Base-by-base conservation (phyloP, 2,888 invertebrate species). In the Eubasilissa splendida region DNA sequence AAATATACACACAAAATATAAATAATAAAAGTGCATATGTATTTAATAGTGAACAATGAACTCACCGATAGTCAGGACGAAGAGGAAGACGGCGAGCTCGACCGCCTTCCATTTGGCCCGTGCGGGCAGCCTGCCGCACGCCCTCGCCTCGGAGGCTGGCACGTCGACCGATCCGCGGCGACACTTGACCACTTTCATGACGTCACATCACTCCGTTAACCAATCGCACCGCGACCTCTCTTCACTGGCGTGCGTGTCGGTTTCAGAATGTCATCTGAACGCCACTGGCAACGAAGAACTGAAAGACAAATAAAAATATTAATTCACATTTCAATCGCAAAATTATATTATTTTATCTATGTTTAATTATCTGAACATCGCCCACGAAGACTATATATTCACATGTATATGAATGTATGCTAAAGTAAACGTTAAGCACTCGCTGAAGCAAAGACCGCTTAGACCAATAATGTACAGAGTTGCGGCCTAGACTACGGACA, bases 121-220 rank as follows among this genome's bases (percentile, higher is more conserved):
- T 12, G 63, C 42, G 42, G 31, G 31, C 63, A 63, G 63, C 33
- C 63, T 10, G 63, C 33, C n/a, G 31, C 63, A 12, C 63, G 33
- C 42, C 4, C 42, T 42, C 42, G 42, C 42, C 42, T 7, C 42
- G 42, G 42, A 4, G 42, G 42, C 63, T 63, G n/a, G 63, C 12
- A 31, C 33, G n/a, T 31, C 42, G 63, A 33, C 42, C 33, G 12
- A 63, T 12, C 33, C 33, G 42, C 63, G 42, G 33, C 63, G 31
- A 54, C 79, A 73, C 79, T 79, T 60, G 63, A 54, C 73, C 79
- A 74, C 79, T 74, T 71, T 79, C 79, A 79, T 79, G 53, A 71
- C 65, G 71, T 79, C 79, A 79, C 79, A 79, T 79, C 79, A 68
- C 79, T 63, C 31, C 63, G 42, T 42, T 42, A 63, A 63, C 33